These are phyloP conservation scores for Rhabdomys pumilio DNA, from an alignment of 2,797 vertebrate species.

Conservation along the genomic window DNA sequence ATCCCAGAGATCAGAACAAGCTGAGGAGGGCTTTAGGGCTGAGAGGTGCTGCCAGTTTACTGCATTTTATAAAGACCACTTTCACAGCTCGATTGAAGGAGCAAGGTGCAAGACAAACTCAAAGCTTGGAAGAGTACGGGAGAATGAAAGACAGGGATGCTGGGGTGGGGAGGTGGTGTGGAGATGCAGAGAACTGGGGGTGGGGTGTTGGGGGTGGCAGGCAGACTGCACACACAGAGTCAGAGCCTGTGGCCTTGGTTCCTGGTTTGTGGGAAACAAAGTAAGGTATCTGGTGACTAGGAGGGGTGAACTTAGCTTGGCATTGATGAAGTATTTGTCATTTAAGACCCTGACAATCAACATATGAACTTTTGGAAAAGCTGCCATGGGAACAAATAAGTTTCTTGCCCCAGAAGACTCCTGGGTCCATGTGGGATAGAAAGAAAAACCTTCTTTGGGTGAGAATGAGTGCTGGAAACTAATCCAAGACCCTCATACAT, in stretches of 20 bases:
- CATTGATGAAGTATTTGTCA: not conserved
- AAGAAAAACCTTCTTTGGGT: not conserved
- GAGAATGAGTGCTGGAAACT: not conserved
- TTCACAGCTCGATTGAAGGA: not conserved
- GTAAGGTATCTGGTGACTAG: not conserved
- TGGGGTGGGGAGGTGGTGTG: not conserved
- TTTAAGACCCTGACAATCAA: not conserved
- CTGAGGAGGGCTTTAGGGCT: slow-evolving; percentile 4
- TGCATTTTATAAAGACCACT: slow-evolving; percentile 1
- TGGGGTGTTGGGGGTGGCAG: not conserved
- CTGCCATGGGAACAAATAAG: not conserved
- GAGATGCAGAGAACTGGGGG: too few species aligned
- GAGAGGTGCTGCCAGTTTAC: not conserved
- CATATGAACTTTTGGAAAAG: not conserved
- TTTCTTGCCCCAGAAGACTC: not conserved
- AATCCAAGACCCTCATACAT: not conserved
- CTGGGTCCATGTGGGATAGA: not conserved
- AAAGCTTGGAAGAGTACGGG: not conserved
- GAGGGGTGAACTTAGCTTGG: not conserved
- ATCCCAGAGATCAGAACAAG: slow-evolving; percentile 46
- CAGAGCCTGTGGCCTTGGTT: not conserved
- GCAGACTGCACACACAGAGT: not conserved
- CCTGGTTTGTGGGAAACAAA: not conserved
- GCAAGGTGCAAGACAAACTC: not conserved
- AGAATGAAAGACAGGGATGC: fast-evolving